phyloP scores from a whole-genome alignment of 2,113 vertebrate genomes.

The Mixornis gularis region DNA sequence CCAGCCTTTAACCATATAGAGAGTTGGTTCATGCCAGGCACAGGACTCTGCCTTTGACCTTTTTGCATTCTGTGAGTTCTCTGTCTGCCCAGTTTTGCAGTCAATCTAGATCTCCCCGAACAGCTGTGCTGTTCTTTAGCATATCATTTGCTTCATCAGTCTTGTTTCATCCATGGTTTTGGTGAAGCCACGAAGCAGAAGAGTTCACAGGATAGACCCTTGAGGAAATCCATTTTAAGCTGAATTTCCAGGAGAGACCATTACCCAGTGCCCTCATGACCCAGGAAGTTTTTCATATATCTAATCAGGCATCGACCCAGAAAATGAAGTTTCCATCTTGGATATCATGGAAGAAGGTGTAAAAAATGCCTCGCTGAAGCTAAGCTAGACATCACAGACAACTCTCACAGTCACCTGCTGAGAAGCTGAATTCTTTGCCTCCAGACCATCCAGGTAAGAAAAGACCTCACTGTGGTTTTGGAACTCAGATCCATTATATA shows the following conservation, averaged over 20 bases:
- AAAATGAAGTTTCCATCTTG: not conserved
- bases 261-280: not conserved
- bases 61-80: not conserved
- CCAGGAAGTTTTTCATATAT: not conserved
- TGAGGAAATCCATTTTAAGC: not conserved
- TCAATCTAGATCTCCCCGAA: not conserved
- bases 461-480: not conserved
- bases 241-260: not conserved
- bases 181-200: not conserved
- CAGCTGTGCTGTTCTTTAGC: not conserved
- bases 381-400: not conserved
- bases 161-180: not conserved
- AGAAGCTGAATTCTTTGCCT: not conserved
- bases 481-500: not conserved
- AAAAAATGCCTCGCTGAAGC: not conserved
- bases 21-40: not conserved
- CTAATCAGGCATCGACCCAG: not conserved
- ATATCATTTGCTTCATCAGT: not conserved
- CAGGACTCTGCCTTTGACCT: not conserved
- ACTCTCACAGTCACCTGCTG: not conserved
- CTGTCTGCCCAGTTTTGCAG: not conserved
- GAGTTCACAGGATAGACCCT: not conserved
- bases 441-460: not conserved
- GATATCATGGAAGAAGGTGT: not conserved
- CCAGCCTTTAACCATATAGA: not conserved